Evolutionary conservation across 2,797 vertebrate species (phyloP).

Genomic region (Galago senegalensis): DNA sequence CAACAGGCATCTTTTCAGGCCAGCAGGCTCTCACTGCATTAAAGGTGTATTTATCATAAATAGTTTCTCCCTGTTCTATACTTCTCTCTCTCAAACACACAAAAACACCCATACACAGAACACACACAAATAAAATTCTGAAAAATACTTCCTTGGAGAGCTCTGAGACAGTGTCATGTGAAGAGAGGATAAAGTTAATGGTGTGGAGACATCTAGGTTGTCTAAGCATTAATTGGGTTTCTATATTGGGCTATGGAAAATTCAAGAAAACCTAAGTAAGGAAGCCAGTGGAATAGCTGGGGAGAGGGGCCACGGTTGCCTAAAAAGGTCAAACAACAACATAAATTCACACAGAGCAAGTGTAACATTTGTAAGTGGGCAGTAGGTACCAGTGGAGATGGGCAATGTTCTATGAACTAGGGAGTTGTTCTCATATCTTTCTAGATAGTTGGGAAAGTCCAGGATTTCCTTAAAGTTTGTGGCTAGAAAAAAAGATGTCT

Average conservation of each 20-base stretch:
- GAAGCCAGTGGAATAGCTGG: background rate
- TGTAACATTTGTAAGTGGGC: background rate
- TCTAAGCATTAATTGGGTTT: background rate
- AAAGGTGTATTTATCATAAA: slow-evolving; percentile 23
- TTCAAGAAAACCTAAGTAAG: background rate
- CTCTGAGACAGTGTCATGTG: background rate
- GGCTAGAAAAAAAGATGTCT: slow-evolving; percentile 18
- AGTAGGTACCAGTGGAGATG: background rate
- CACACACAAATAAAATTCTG: background rate
- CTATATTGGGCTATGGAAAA: background rate
- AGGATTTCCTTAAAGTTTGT: slow-evolving; percentile 20
- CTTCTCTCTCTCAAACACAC: no score
- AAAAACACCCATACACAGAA: no score
- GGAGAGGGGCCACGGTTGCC: background rate
- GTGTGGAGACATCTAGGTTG: background rate
- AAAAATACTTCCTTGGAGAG: slow-evolving; percentile 30
- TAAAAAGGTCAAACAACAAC: background rate
- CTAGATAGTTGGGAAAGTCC: background rate
- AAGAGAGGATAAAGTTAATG: background rate
- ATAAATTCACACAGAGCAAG: slow-evolving; percentile 3
- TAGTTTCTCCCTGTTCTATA: background rate
- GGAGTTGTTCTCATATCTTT: slow-evolving; percentile 7
- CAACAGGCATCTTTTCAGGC: slow-evolving; percentile 52
- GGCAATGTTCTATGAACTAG: background rate
- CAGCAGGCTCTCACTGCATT: background rate